Conservation (phyloP, 1,140 invertebrate species). For the Drosophila pruinosa region DNA sequence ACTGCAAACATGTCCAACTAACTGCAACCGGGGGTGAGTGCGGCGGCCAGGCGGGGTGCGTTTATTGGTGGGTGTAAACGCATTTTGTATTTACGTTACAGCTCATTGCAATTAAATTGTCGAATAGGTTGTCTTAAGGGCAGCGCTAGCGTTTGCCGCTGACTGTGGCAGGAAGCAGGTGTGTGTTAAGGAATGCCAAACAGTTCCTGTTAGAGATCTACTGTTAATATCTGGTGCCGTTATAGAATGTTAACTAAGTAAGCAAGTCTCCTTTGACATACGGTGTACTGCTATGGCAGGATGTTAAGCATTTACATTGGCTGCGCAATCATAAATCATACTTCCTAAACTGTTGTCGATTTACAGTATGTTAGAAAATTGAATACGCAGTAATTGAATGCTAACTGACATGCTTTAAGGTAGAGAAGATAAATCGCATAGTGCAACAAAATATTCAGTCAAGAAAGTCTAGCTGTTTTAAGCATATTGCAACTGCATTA, state of each 20-base stretch:
- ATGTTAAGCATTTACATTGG: too few relatives aligned
- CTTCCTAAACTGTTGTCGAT: too few relatives aligned
- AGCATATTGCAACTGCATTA: too few relatives aligned
- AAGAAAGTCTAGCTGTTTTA: too few relatives aligned
- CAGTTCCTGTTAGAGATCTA: not conserved
- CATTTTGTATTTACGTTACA: slow-evolving; percentile 35
- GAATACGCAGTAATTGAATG: too few relatives aligned
- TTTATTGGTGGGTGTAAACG: slow-evolving; percentile 30
- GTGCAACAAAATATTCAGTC: too few relatives aligned
- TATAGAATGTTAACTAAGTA: not conserved
- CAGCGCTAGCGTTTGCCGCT: slow-evolving; percentile 21
- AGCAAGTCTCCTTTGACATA: too few relatives aligned
- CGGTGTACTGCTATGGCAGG: too few relatives aligned
- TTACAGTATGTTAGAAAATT: too few relatives aligned
- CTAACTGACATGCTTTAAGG: too few relatives aligned
- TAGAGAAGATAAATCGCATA: too few relatives aligned
- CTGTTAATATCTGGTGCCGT: not conserved
- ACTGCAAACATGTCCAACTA: slow-evolving; percentile 48
- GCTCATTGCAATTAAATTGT: slow-evolving; percentile 60
- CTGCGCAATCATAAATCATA: too few relatives aligned
- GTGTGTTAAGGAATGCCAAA: not conserved
- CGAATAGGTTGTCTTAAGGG: slow-evolving; percentile 21
- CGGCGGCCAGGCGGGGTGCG: not conserved
- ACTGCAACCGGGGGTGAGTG: slow-evolving; percentile 27
- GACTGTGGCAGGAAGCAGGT: not conserved